Percentiles rank a stretch among this genome's conserved stretches.
Conservation (phyloP, 1,140 invertebrate genomes). For the Heliconius eleuchia region DNA sequence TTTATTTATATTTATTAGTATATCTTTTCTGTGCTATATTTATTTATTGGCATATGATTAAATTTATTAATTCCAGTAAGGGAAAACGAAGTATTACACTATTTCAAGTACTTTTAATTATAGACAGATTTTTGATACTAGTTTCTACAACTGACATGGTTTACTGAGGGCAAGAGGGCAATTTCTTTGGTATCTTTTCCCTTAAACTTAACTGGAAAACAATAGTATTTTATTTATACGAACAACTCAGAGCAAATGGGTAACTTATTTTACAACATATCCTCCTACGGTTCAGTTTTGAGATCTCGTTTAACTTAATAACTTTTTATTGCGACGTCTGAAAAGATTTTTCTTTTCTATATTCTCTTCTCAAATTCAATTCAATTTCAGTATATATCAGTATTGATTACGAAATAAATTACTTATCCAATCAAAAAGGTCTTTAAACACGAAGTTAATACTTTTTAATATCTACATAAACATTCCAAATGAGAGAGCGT, state of each 20-base stretch:
- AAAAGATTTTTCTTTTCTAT: not conserved
- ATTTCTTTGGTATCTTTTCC: not conserved
- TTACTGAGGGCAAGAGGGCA: not conserved
- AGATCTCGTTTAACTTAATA: conserved; percentile 3
- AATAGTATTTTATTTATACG: not conserved
- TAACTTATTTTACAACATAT: not conserved
- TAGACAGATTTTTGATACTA: too few species aligned
- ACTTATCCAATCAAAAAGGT: not conserved
- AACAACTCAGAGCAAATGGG: not conserved
- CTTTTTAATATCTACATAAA: not conserved
- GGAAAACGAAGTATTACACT: too few species aligned
- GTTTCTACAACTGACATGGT: too few species aligned
- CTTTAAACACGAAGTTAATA: not conserved
- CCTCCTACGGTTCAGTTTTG: not conserved
- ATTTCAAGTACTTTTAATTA: too few species aligned
- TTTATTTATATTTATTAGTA: too few species aligned
- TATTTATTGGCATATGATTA: too few species aligned
- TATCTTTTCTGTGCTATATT: too few species aligned
- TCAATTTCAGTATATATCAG: not conserved
- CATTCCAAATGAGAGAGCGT: too few species aligned
- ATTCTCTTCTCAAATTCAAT: not conserved
- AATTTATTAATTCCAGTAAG: too few species aligned
- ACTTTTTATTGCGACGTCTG: conserved; percentile 2
- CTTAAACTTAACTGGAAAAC: not conserved
- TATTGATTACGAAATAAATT: not conserved